These are phyloP conservation scores for Macaria notata DNA, from an alignment of 2,888 invertebrate species.

Conservation along the genomic window DNA sequence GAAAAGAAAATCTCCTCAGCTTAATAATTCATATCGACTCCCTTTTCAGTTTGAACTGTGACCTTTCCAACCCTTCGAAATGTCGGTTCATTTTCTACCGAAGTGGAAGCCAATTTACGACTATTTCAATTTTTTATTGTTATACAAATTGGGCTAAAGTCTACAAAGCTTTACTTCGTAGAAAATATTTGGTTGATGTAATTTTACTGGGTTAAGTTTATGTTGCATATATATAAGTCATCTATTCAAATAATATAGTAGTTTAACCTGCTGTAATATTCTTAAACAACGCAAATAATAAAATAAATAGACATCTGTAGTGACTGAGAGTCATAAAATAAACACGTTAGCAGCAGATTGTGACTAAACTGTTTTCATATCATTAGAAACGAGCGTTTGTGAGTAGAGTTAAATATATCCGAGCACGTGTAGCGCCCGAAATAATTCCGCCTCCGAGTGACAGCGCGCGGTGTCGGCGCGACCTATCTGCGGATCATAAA, in stretches of 20 bases:
- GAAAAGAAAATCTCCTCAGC: too few species aligned
- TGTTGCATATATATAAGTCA: too few species aligned
- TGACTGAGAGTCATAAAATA: too few species aligned
- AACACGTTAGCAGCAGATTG: slow-evolving; percentile 2
- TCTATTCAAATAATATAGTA: too few species aligned
- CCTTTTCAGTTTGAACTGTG: slow-evolving; percentile 52
- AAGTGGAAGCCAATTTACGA: slow-evolving; percentile 37
- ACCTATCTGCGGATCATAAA: slow-evolving; percentile 37
- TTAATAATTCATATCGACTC: too few species aligned
- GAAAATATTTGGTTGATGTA: too few species aligned
- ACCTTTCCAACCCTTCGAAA: slow-evolving; percentile 61
- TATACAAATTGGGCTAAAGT: slow-evolving; percentile 11
- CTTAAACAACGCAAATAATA: too few species aligned
- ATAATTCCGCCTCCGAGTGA: slow-evolving; percentile 32
- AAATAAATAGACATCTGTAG: too few species aligned
- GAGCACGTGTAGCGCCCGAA: slow-evolving; percentile 47
- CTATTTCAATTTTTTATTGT: slow-evolving; percentile 29
- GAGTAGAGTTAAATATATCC: slow-evolving; percentile 42
- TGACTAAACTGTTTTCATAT: slow-evolving; percentile 19
- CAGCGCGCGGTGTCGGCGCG: slow-evolving; percentile 10
- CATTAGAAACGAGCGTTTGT: slow-evolving; percentile 12
- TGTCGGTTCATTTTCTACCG: slow-evolving; percentile 35
- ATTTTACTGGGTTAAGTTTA: too few species aligned
- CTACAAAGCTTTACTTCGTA: too few species aligned
- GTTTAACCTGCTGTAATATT: too few species aligned